phyloP scores from a whole-genome alignment of 2,113 vertebrate species.

The Octodon degus region DNA sequence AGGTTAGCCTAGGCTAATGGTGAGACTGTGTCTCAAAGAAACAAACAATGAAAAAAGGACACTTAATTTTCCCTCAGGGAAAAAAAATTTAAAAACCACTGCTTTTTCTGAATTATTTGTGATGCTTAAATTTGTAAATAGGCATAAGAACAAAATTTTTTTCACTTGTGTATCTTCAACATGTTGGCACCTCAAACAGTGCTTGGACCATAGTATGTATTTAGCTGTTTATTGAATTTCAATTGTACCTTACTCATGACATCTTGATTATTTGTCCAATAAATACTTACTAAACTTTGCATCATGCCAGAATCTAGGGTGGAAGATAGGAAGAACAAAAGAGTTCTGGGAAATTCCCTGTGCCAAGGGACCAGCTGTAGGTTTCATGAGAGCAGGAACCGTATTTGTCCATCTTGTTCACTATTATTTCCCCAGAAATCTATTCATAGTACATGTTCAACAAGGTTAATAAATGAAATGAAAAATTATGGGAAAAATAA shows the following conservation, averaged over 20 bases:
- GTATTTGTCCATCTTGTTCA: constrained; percentile 23
- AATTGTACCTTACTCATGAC: constrained; percentile 29
- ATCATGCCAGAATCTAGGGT: background rate
- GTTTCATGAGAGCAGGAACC: constrained; percentile 16
- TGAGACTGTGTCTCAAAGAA: background rate
- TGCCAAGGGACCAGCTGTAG: background rate
- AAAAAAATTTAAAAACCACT: background rate
- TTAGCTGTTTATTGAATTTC: constrained; percentile 30
- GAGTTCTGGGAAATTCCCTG: background rate
- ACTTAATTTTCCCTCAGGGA: background rate
- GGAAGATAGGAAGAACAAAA: constrained; percentile 2
- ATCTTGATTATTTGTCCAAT: constrained; percentile 26
- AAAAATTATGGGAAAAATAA: too few species aligned
- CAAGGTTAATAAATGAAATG: constrained; percentile 53
- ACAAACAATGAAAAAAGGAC: background rate
- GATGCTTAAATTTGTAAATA: constrained; percentile 27
- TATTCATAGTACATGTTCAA: background rate
- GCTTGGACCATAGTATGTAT: background rate
- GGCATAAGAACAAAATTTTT: background rate
- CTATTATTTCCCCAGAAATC: background rate
- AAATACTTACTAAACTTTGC: constrained; percentile 27
- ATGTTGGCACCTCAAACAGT: background rate
- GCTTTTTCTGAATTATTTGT: constrained; percentile 42
- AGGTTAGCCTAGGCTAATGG: background rate
- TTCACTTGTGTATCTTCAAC: background rate